These are phyloP conservation scores for Conchocele bisecta DNA, from an alignment of 2,888 invertebrate species.

Conservation along the genomic window DNA sequence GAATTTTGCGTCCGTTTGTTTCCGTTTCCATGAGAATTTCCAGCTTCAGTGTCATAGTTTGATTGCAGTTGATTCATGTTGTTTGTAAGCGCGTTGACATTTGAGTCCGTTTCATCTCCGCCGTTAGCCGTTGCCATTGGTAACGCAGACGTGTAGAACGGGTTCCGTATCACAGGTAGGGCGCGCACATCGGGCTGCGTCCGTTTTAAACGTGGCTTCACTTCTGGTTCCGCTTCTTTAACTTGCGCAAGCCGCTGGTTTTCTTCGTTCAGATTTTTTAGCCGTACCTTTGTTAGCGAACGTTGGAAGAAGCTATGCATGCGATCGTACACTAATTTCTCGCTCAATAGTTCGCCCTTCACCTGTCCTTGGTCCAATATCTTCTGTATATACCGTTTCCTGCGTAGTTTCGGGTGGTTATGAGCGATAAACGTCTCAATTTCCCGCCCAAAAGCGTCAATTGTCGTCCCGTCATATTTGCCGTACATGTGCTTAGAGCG, in stretches of 20 bases:
- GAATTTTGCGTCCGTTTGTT: no score
- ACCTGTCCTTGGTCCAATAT: slow-evolving; percentile 60
- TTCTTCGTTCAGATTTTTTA: slow-evolving; percentile 41
- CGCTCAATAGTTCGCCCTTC: slow-evolving; percentile 62
- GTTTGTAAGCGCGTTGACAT: no score
- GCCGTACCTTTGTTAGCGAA: slow-evolving; percentile 51
- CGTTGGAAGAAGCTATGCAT: slow-evolving; percentile 59
- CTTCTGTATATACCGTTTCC: slow-evolving; percentile 60
- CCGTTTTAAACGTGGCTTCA: slow-evolving; percentile 18
- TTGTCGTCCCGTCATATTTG: slow-evolving; percentile 66
- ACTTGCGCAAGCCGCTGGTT: slow-evolving; percentile 32
- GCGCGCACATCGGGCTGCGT: no score
- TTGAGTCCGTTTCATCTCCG: no score
- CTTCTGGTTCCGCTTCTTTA: slow-evolving; percentile 30
- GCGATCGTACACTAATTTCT: slow-evolving; percentile 32
- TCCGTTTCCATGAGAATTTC: no score
- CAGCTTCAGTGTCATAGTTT: no score
- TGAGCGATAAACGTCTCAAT: slow-evolving; percentile 67
- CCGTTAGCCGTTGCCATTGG: no score
- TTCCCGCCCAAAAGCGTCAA: slow-evolving; percentile 65
- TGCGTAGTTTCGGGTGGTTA: slow-evolving; percentile 66
- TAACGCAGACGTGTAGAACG: no score
- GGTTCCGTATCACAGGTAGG: slow-evolving; percentile 43
- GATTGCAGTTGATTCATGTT: no score
- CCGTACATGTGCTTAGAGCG: slow-evolving; percentile 48